A percentile compares a stretch with the other conserved stretches of the same genome.
Conservation (phyloP, 2,113 vertebrate genomes). For the Cochlearius cochlearius region DNA sequence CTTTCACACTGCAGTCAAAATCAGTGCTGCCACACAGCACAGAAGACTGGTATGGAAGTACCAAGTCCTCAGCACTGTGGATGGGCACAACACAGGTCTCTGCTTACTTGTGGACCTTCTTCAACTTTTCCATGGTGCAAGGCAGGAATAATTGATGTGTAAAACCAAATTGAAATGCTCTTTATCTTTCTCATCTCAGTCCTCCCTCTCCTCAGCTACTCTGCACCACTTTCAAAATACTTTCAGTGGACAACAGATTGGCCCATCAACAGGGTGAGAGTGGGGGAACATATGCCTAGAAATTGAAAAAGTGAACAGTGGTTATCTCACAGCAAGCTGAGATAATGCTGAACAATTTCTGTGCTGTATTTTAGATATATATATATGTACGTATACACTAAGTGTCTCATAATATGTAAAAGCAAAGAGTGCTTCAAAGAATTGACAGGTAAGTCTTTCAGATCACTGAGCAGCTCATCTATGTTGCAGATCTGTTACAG, state of each 20-base stretch:
- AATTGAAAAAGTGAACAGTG: background rate
- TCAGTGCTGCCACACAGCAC: background rate
- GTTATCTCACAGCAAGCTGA: background rate
- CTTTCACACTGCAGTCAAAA: background rate
- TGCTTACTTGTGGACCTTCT: background rate
- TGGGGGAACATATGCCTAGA: background rate
- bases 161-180: background rate
- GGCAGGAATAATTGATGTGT: background rate
- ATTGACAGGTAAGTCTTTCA: background rate
- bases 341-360: background rate
- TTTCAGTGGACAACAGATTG: background rate
- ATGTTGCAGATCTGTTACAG: background rate
- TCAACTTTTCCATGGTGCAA: background rate
- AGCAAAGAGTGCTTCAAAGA: background rate
- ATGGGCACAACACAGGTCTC: background rate
- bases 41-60: background rate
- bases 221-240: background rate
- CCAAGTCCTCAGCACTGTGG: background rate
- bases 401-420: background rate
- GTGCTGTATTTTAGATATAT: rapidly evolving
- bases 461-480: rapidly evolving
- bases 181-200: background rate
- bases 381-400: rapidly evolving
- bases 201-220: background rate
- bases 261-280: background rate